Evolutionary conservation across 1,140 invertebrate genomes (phyloP), one percentile per base, ranked within the genome.

Genomic region (Coelopa frigida): DNA sequence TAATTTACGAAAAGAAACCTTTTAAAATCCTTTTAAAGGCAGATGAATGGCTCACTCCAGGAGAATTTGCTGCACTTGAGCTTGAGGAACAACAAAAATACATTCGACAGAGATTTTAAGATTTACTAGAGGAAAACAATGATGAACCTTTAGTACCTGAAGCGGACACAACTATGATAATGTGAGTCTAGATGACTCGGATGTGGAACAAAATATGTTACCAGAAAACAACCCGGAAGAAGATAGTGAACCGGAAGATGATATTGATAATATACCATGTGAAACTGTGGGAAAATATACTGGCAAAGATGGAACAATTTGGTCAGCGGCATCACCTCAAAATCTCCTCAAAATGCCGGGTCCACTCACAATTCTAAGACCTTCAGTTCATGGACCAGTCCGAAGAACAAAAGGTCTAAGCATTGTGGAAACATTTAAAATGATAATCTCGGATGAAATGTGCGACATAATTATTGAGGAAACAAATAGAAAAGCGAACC

Each of bases 1-100:
- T n/a, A n/a, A n/a, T n/a, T n/a, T n/a, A n/a, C n/a, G n/a, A n/a
- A n/a, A n/a, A n/a, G n/a, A n/a, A n/a, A n/a, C n/a, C n/a, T n/a
- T n/a, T n/a, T n/a, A n/a, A n/a, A n/a, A n/a, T n/a, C n/a, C n/a
- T n/a, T n/a, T n/a, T 20, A 38, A 38, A 20, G 36, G 36, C 36
- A 38, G 36, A 38, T 38, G 36, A 38, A 38, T 38, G 36, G 36
- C 36, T 38, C 22, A 38, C 36, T 38, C 15, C 36, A 38, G 17
- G 36, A 20, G 17, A 38, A 20, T 21, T 38, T 11, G 22, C 17
- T 21, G 15, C 36, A 38, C 15, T 38, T 38, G 18, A 17, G 36
- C 22, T 20, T 21, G 36, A 38, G 22, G 36, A 38, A 20, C 36
- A 38, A 38, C 36, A 38, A 38, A 11, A 17, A 38, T 38, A 38